Evolutionary conservation across 2,888 invertebrate genomes (phyloP).

Genomic region (Phrixothrix hirtus): DNA sequence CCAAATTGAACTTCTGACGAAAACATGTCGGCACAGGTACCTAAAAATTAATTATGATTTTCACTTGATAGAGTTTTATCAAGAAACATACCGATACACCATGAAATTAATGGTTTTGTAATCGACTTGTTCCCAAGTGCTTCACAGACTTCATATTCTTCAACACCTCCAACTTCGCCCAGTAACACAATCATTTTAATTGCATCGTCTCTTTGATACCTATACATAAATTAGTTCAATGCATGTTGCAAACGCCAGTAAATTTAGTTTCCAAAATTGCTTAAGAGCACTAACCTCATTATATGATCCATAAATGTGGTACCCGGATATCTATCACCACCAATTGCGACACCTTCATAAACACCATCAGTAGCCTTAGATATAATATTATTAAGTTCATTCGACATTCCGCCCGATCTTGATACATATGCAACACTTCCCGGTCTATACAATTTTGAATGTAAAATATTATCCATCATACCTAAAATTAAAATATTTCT

Average conservation of each 20-base stretch:
- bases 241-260: too few species aligned
- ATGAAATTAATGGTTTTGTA: conserved; percentile 94
- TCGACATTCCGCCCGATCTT: conserved; percentile 98
- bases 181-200: conserved; percentile 94
- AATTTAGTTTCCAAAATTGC: too few species aligned
- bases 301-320: conserved; percentile 98
- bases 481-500: too few species aligned
- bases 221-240: conserved; percentile 11
- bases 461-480: conserved; percentile 98
- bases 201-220: conserved; percentile 73
- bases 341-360: conserved; percentile 96
- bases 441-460: conserved; percentile 94
- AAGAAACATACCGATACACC: conserved; percentile 85
- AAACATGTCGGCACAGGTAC: conserved; percentile 72
- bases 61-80: too few species aligned
- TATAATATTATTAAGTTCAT: conserved; percentile 97
- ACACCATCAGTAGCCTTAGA: conserved; percentile 97
- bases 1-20: conserved; percentile 93
- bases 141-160: conserved; percentile 94
- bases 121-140: conserved; percentile 80
- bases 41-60: too few species aligned
- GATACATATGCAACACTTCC: conserved; percentile 99
- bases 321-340: conserved; percentile 96
- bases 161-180: conserved; percentile 98
- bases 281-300: too few species aligned